Conservation (phyloP, 2,888 invertebrate species). For the Sarcophaga carnaria region DNA sequence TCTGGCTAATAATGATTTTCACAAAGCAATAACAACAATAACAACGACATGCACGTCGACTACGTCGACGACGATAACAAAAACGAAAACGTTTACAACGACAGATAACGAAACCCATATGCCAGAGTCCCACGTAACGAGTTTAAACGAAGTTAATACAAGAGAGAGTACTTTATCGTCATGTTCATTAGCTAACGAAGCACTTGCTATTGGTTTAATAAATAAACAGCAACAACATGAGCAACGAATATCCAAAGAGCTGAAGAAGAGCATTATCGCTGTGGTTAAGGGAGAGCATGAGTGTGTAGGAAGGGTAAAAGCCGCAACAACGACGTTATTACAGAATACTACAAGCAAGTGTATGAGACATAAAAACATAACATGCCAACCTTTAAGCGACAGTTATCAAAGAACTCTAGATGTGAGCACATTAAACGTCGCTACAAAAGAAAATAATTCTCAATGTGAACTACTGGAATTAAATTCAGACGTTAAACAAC, state of each 20-base stretch:
- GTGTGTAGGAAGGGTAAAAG: slow-evolving; percentile 60
- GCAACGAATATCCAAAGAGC: slow-evolving; percentile 20
- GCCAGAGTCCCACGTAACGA: slow-evolving; percentile 33
- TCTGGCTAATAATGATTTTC: slow-evolving; percentile 44
- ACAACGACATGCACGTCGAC: slow-evolving; percentile 17
- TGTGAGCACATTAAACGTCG: slow-evolving; percentile 50
- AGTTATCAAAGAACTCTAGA: slow-evolving; percentile 65
- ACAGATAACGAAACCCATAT: no score
- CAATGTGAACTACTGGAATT: slow-evolving; percentile 66
- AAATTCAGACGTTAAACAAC: slow-evolving; percentile 6
- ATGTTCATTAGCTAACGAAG: slow-evolving; percentile 34
- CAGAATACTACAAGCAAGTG: slow-evolving; percentile 26
- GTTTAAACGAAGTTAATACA: slow-evolving; percentile 45
- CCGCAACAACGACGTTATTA: slow-evolving; percentile 32
- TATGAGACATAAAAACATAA: slow-evolving; percentile 66
- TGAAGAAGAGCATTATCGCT: not conserved
- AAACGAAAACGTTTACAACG: not conserved
- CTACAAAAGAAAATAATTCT: slow-evolving; percentile 13
- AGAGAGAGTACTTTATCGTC: slow-evolving; percentile 44
- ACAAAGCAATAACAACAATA: slow-evolving; percentile 17
- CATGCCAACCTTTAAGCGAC: slow-evolving; percentile 50
- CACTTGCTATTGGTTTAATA: slow-evolving; percentile 32
- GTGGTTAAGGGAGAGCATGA: slow-evolving; percentile 53
- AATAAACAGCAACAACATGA: slow-evolving; percentile 21
- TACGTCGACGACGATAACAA: not conserved